These are phyloP conservation scores for Otolemur garnettii DNA, from an alignment of 2,113 vertebrate genomes.

Conservation along the genomic window DNA sequence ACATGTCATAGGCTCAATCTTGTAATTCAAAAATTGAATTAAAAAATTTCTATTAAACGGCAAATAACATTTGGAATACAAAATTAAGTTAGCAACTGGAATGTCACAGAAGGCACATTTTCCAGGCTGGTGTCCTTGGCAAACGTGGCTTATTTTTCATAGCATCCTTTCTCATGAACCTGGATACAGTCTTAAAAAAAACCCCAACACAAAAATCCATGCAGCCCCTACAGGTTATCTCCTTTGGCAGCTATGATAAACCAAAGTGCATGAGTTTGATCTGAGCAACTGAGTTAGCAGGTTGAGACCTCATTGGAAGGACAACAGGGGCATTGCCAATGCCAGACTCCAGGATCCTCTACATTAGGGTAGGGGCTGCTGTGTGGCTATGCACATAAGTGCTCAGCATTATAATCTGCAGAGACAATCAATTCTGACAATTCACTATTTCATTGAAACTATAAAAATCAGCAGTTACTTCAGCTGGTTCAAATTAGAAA, in stretches of 20 bases:
- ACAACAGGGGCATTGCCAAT: not conserved
- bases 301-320: not conserved
- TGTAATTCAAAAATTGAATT: conserved; percentile 59
- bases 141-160: not conserved
- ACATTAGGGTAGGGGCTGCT: not conserved
- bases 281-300: not conserved
- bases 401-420: conserved; percentile 46
- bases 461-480: conserved; percentile 82
- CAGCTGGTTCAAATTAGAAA: conserved; percentile 80
- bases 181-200: not conserved
- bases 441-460: conserved; percentile 66
- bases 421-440: conserved; percentile 74
- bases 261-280: not conserved
- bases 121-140: not conserved
- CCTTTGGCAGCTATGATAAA: not conserved
- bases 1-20: conserved; percentile 37
- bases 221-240: not conserved
- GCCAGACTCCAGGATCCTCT: not conserved
- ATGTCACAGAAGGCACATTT: not conserved
- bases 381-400: not conserved
- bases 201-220: not conserved
- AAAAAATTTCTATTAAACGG: conserved; percentile 50
- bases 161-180: not conserved
- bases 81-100: conserved; percentile 12
- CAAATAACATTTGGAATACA: conserved; percentile 40